A percentile compares a stretch with the other conserved stretches of the same genome.
Conservation (phyloP, 53 echinoderm and acorn worm genomes). For the Pentamera pediparva region DNA sequence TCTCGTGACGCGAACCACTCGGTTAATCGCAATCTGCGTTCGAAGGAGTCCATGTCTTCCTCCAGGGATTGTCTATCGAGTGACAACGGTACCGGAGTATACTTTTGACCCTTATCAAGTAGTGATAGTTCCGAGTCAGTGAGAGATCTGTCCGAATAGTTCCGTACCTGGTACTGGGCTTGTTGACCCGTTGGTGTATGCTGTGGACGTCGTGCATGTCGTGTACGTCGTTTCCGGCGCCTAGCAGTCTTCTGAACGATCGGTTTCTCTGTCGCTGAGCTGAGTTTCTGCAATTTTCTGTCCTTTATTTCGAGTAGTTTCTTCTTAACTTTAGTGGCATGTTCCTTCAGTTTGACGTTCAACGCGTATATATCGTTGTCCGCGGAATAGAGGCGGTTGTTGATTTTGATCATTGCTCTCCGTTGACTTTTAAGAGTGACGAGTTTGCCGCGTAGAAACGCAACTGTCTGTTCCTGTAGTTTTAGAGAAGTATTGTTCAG, state of each 20-base stretch:
- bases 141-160: neutral
- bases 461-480: conserved; percentile 4
- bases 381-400: neutral
- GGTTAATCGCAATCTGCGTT: conserved; percentile 1
- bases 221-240: neutral
- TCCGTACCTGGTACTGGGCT: neutral
- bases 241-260: neutral
- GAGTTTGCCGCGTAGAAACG: conserved; percentile 3
- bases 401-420: neutral
- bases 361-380: neutral
- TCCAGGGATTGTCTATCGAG: neutral
- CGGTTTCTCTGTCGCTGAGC: neutral
- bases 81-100: neutral
- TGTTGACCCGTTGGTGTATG: neutral
- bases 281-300: neutral
- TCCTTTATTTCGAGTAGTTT: neutral
- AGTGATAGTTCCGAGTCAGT: conserved; percentile 2
- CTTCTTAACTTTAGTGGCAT: neutral
- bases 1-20: neutral
- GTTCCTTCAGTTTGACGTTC: neutral
- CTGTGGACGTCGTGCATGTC: neutral
- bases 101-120: neutral
- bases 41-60: neutral
- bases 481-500: conserved; percentile 1
- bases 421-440: neutral